phyloP scores from a whole-genome alignment of 2,113 vertebrate genomes.

The Chitala chitala region DNA sequence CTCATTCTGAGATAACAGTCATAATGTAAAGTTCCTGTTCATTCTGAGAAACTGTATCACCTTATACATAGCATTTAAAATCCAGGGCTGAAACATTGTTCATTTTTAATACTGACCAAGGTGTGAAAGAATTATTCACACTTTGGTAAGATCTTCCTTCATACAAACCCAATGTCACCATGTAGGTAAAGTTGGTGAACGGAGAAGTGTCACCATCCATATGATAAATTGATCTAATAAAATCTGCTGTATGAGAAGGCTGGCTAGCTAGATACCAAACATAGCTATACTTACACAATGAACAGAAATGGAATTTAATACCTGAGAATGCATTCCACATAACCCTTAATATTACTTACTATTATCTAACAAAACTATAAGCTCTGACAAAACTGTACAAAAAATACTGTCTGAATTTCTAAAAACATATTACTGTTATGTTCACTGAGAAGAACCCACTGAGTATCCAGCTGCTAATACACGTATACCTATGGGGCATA shows the following conservation, averaged over 20 bases:
- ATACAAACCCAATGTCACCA: no score
- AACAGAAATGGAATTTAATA: background rate
- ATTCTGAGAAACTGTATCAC: no score
- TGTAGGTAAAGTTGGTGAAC: no score
- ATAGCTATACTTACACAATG: background rate
- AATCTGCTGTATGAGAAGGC: background rate
- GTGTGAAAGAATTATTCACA: background rate
- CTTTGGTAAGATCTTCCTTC: background rate
- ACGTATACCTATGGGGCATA: no score
- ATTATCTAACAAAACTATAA: background rate
- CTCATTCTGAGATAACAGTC: background rate
- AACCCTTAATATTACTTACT: background rate
- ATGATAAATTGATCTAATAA: background rate
- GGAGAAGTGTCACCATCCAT: background rate
- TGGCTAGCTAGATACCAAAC: background rate
- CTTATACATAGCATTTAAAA: background rate
- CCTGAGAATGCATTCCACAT: background rate
- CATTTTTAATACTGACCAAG: no score
- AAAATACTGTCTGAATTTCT: no score
- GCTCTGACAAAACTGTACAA: no score
- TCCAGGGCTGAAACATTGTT: no score
- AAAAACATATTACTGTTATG: no score
- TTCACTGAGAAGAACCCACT: no score
- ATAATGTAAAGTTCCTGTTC: background rate
- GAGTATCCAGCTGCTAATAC: no score